Percentiles rank a stretch among this genome's conserved stretches.
Conservation (phyloP, 2,888 invertebrate species). For the Liopterus haemorrhoidalis region DNA sequence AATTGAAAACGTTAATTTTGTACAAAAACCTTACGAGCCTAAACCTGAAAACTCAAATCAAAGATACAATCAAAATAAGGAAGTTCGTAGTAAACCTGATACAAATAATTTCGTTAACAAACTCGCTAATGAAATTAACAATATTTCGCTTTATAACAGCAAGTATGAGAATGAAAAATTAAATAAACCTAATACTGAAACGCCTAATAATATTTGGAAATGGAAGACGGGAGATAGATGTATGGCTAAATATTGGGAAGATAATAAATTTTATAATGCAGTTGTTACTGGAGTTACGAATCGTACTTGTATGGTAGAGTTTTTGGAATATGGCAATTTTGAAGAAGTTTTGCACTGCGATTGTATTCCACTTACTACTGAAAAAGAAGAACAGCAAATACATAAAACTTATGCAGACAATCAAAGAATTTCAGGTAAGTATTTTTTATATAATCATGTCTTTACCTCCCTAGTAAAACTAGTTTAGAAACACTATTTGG, state of each 20-base stretch:
- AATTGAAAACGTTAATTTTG: neutral
- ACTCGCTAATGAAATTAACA: slow-evolving; percentile 18
- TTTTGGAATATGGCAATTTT: slow-evolving; percentile 82
- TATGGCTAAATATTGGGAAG: slow-evolving; percentile 90
- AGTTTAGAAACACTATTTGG: neutral
- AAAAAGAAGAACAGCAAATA: slow-evolving; percentile 11
- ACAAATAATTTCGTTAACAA: slow-evolving; percentile 21
- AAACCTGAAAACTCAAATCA: slow-evolving; percentile 2
- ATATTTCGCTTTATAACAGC: slow-evolving; percentile 21
- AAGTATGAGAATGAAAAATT: slow-evolving; percentile 16
- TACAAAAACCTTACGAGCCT: too few species aligned
- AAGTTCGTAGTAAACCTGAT: slow-evolving; percentile 17
- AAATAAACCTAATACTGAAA: slow-evolving; percentile 9
- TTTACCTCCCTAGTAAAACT: neutral
- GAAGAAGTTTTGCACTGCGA: slow-evolving; percentile 82
- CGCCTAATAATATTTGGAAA: slow-evolving; percentile 39
- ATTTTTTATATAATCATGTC: slow-evolving; percentile 7
- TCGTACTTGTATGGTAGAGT: slow-evolving; percentile 80
- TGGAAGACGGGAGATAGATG: slow-evolving; percentile 80
- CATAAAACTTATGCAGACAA: slow-evolving; percentile 7
- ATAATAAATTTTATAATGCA: slow-evolving; percentile 79
- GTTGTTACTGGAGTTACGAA: slow-evolving; percentile 74
- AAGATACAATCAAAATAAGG: slow-evolving; percentile 3
- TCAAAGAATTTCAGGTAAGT: slow-evolving; percentile 15
- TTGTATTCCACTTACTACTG: slow-evolving; percentile 59